Percentiles rank a stretch among this genome's conserved stretches.
Conservation (phyloP, 2,888 invertebrate species). For the Drosophila histrio region DNA sequence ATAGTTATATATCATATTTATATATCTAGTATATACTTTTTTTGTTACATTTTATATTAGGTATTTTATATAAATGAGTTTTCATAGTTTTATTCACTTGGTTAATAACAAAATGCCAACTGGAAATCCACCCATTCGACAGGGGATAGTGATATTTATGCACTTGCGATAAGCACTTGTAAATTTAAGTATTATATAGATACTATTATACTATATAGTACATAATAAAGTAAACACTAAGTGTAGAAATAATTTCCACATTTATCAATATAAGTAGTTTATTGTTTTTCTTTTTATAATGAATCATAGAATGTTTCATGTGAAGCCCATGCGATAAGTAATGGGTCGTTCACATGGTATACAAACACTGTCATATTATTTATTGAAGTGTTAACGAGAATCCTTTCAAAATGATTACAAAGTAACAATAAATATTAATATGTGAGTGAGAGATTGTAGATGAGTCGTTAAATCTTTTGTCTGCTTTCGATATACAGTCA, state of each 20-base stretch:
- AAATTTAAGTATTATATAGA: background rate
- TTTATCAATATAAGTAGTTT: constrained; percentile 23
- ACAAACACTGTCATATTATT: background rate
- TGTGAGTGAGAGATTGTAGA: too few relatives aligned
- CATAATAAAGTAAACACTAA: background rate
- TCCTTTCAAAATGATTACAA: background rate
- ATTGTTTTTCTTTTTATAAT: constrained; percentile 2
- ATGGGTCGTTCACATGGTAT: background rate
- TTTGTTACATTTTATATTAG: background rate
- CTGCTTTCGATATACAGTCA: background rate
- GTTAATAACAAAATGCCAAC: background rate
- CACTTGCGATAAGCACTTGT: background rate
- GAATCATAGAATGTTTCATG: constrained; percentile 12
- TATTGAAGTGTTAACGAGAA: background rate
- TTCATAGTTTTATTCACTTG: background rate
- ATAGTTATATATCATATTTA: background rate
- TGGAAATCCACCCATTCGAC: background rate
- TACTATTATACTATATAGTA: background rate
- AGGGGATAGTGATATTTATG: background rate
- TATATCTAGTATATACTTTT: background rate
- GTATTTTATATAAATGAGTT: background rate
- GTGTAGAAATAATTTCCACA: background rate
- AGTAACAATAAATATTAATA: too few relatives aligned
- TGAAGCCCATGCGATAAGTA: constrained; percentile 8
- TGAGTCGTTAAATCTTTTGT: background rate